phyloP scores from a whole-genome alignment of 2,888 invertebrate genomes.

The Pocota personata region DNA sequence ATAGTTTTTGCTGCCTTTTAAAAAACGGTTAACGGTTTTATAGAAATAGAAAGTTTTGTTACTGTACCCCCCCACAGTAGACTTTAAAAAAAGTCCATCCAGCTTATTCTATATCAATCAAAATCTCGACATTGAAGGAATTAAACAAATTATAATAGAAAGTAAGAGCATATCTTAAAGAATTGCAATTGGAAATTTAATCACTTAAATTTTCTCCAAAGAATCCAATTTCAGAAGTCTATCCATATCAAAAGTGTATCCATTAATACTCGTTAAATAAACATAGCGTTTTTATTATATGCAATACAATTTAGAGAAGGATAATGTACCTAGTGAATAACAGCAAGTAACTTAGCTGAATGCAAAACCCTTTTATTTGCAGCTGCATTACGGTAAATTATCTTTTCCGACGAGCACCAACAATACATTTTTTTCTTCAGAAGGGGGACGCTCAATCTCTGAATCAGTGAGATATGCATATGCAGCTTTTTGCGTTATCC shows the following conservation, averaged over 20 bases:
- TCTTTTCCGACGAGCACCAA: conserved; percentile 62
- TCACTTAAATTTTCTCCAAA: neutral
- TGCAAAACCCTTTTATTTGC: conserved; percentile 53
- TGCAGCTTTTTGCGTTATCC: conserved; percentile 41
- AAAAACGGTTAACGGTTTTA: no score
- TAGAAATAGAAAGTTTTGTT: no score
- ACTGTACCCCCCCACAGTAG: no score
- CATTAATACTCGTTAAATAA: neutral
- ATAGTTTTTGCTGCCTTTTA: no score
- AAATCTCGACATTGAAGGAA: neutral
- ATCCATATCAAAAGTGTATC: neutral
- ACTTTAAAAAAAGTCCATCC: no score
- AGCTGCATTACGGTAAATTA: conserved; percentile 68
- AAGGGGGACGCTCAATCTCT: conserved; percentile 18
- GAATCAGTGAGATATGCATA: conserved; percentile 54
- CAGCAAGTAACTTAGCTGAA: conserved; percentile 43
- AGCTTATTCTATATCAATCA: no score
- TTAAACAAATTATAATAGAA: neutral
- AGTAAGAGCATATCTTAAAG: neutral
- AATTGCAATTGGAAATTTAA: neutral
- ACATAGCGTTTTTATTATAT: conserved; percentile 12
- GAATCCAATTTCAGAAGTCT: neutral
- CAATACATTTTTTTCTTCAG: conserved; percentile 35
- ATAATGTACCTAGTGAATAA: neutral
- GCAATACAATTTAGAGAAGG: conserved; percentile 32